Percentiles rank a stretch among this genome's conserved stretches.
These are phyloP conservation scores for Emmelina monodactyla DNA, from an alignment of 2,888 invertebrate species.

Conservation along the genomic window DNA sequence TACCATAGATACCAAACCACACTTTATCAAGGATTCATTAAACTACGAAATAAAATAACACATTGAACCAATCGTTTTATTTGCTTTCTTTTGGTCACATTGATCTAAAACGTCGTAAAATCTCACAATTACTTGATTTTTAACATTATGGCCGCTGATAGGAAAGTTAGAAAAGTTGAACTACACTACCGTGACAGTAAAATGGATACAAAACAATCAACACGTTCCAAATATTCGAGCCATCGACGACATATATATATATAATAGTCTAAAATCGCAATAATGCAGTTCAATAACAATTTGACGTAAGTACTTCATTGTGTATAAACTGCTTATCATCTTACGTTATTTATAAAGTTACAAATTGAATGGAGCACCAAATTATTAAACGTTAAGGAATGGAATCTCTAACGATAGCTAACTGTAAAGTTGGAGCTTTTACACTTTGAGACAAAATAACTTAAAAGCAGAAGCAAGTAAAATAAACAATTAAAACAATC, in stretches of 20 bases:
- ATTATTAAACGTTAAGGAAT: neutral
- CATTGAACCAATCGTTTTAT: conserved; percentile 19
- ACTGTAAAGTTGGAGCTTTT: no score
- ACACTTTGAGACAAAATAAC: no score
- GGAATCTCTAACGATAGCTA: no score
- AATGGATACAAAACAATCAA: conserved; percentile 38
- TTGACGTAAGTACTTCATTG: neutral
- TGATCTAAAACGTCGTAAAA: conserved; percentile 29
- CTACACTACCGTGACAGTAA: conserved; percentile 33
- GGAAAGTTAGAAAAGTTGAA: conserved; percentile 21
- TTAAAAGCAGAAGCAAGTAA: no score
- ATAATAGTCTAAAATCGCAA: conserved; percentile 32
- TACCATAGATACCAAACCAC: conserved; percentile 40
- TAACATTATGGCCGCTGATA: neutral
- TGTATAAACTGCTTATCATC: no score
- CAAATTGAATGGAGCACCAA: neutral
- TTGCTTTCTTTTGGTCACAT: conserved; percentile 40
- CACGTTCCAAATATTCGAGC: conserved; percentile 42
- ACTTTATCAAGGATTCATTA: neutral
- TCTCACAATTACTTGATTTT: conserved; percentile 9
- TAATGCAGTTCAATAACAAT: conserved; percentile 39
- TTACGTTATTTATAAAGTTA: neutral
- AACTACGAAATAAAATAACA: conserved; percentile 1
- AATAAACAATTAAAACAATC: no score
- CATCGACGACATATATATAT: conserved; percentile 26